These are phyloP conservation scores for Phalacrocorax pelagicus DNA, from an alignment of 2,113 vertebrate genomes.

Conservation along the genomic window DNA sequence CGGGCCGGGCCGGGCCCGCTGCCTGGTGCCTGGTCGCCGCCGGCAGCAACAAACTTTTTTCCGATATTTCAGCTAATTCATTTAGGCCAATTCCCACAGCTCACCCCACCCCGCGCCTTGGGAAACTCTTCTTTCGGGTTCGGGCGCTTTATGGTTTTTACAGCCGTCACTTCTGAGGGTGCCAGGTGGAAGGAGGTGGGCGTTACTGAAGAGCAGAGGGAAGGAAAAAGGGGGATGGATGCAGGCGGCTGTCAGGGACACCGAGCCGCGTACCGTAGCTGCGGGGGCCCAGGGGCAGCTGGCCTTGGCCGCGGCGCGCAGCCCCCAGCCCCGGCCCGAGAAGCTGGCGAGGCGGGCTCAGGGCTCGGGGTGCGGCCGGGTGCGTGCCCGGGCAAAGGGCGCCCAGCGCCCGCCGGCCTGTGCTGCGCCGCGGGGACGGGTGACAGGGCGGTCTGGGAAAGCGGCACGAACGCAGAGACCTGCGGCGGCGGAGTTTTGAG, in stretches of 20 bases:
- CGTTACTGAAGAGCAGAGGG: too few relatives aligned
- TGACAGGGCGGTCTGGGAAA: too few relatives aligned
- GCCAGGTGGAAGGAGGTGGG: neutral
- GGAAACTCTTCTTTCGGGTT: neutral
- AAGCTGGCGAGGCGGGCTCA: too few relatives aligned
- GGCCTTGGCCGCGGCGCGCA: neutral
- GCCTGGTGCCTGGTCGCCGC: too few relatives aligned
- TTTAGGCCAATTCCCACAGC: too few relatives aligned
- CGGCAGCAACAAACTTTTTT: too few relatives aligned
- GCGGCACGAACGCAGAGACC: neutral
- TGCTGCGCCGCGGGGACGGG: accelerated
- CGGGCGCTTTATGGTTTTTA: neutral
- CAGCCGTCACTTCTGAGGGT: neutral
- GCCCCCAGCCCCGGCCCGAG: accelerated
- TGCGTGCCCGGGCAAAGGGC: neutral
- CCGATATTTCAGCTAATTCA: too few relatives aligned
- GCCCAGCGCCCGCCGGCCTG: accelerated
- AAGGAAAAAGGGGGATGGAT: neutral
- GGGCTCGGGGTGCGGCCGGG: too few relatives aligned
- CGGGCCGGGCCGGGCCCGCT: too few relatives aligned
- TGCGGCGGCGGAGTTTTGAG: neutral
- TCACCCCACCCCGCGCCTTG: neutral
- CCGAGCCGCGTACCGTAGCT: neutral
- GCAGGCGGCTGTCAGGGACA: neutral
- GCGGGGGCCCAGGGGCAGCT: neutral